Base-by-base conservation (phyloP, 2,113 vertebrate species). In the Peromyscus polionotus region DNA sequence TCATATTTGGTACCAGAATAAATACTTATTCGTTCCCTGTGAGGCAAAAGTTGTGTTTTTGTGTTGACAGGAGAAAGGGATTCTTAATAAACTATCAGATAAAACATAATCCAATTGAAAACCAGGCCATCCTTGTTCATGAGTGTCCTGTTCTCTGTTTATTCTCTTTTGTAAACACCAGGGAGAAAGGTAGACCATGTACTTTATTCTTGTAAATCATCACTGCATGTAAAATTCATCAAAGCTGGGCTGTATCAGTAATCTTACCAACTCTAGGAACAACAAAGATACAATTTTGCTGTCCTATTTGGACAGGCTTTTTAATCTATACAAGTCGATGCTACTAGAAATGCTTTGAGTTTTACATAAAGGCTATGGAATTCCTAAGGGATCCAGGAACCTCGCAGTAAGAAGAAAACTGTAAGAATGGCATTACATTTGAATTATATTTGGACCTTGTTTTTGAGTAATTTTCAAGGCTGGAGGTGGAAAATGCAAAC, bases 51-150 rank as follows among this genome's bases (percentile, higher is more conserved):
- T 68, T 51, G 84, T 67, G 28, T 13, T 36, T 86, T 67, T 87
- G 17, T 68, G 6, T 48, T 68, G 10, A 51, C 19, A 87, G 45
- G 68, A 48, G 81, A 94, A 93, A 94, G 33, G 4, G 1, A n/a
- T 51, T 75, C 12, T 73, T 88, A 80, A 67, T 33, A 88, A 88
- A 13, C 7, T 68, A 63, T 39, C 39, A 80, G 24, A 48, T 79
- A 84, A 90, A 89, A 3, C 72, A 36, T 72, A 3, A 84, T 93
- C 85, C 42, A 86, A 88, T 2, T 93, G 48, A 95, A 96, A 96
- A 95, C 13, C 33, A 93, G 65, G 75, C 54, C 57, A 90, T 33
- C 11, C 33, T 73, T 68, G 5, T 77, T 67, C 48, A 72, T 7
- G 3, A 70, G 4, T 42, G 91, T 7, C 8, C 20, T 94, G 54